phyloP scores from a whole-genome alignment of 2,888 invertebrate species.

The Spialia ferax region DNA sequence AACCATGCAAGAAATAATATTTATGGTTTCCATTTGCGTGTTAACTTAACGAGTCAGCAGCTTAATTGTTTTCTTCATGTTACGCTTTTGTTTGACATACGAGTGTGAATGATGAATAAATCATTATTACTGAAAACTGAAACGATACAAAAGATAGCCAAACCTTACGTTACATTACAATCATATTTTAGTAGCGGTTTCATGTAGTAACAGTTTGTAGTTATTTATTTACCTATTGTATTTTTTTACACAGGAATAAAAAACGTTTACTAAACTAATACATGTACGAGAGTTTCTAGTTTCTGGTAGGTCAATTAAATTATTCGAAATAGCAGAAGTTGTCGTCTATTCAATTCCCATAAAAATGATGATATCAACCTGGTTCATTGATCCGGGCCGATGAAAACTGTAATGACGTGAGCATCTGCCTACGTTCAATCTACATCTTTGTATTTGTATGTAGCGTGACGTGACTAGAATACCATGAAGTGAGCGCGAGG shows the following conservation, averaged over 20 bases:
- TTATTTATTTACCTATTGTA: too few relatives aligned
- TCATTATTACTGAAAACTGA: background rate
- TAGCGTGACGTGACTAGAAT: constrained; percentile 42
- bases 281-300: too few relatives aligned
- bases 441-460: constrained; percentile 27
- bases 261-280: too few relatives aligned
- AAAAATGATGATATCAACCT: constrained; percentile 26
- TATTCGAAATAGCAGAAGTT: background rate
- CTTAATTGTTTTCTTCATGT: too few relatives aligned
- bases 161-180: background rate
- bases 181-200: too few relatives aligned
- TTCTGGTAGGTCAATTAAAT: too few relatives aligned
- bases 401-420: constrained; percentile 42
- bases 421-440: constrained; percentile 43
- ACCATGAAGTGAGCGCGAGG: constrained; percentile 21
- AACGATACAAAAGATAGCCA: background rate
- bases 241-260: too few relatives aligned
- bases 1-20: too few relatives aligned
- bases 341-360: constrained; percentile 5
- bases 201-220: too few relatives aligned
- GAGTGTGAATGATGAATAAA: background rate
- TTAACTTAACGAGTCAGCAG: background rate
- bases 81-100: too few relatives aligned
- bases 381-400: constrained; percentile 46
- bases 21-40: too few relatives aligned